Percentiles rank a stretch among this genome's conserved stretches.
These are phyloP conservation scores for Stratiomys singularior DNA, from an alignment of 2,888 invertebrate genomes.

Conservation along the genomic window DNA sequence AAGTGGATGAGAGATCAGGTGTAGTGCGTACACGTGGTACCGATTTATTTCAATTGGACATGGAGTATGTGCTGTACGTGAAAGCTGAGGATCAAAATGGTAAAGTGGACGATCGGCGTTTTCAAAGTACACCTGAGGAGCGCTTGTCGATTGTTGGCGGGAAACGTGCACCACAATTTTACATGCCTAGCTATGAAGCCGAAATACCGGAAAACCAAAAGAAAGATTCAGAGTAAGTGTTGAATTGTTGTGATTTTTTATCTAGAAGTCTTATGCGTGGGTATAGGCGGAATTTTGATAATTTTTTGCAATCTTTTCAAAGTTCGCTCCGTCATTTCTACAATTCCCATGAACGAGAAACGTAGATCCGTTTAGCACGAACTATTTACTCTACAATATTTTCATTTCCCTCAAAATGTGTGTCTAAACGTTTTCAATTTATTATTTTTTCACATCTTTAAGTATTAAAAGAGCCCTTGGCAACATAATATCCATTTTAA, in stretches of 20 bases:
- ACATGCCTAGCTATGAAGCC: conserved; percentile 93
- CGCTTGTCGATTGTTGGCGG: conserved; percentile 96
- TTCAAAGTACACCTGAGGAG: conserved; percentile 92
- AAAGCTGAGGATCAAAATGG: conserved; percentile 96
- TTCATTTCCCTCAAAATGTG: too few species aligned
- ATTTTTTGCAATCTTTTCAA: too few species aligned
- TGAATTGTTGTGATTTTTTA: conserved; percentile 42
- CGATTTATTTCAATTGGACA: conserved; percentile 92
- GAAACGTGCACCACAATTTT: conserved; percentile 97
- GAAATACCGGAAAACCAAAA: conserved; percentile 97
- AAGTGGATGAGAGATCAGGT: conserved; percentile 90
- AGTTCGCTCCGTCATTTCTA: too few species aligned
- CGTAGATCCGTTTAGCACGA: too few species aligned
- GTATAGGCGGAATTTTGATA: too few species aligned
- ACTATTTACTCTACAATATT: too few species aligned
- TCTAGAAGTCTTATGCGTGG: too few species aligned
- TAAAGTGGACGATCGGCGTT: conserved; percentile 87
- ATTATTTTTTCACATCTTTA: too few species aligned
- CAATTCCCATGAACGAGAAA: too few species aligned
- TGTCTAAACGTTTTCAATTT: too few species aligned
- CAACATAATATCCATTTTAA: too few species aligned
- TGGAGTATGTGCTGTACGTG: conserved; percentile 96
- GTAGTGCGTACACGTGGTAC: conserved; percentile 92
- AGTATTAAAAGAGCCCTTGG: too few species aligned
- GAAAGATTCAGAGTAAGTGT: conserved; percentile 93